Evolutionary conservation across 2,888 invertebrate species (phyloP), one percentile per base, ranked within the genome.

Genomic region (Poecilobothrus nobilitatus): DNA sequence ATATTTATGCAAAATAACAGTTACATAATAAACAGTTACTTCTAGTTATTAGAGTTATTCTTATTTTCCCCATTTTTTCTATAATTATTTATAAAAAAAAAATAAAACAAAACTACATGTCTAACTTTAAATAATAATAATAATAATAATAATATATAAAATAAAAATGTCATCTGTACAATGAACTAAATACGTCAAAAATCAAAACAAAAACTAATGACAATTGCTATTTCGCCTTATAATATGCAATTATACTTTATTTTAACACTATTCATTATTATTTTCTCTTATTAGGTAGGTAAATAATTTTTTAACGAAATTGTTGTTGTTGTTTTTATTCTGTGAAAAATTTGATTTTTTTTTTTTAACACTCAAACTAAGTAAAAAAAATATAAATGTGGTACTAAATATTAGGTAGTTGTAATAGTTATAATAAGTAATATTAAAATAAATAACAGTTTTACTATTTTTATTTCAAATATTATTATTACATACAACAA

Each of bases 211-310:
- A 44, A 53, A 53, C 53, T 53, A 53, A 53, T 53, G 53, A 18
- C 53, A 53, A 53, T 53, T 53, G 18, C 53, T 53, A n/a, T 53
- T 53, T 53, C 53, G 53, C 53, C 53, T 53, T 53, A 53, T 53
- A 18, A 53, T 53, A 53, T 53, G 18, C 53, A 53, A 53, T 53
- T 53, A 53, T 53, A n/a, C 53, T 53, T 53, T 12, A 18, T 12
- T 53, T 53, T 53, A 53, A 53, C 53, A 53, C 53, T 18, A 53
- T 18, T 53, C 9, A 41, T 41, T 41, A 41, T 41, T 6, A 12
- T 9, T 41, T 41, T 41, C 41, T 27, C 27, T 27, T 4, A 4
- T 27, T 27, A 27, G 5, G 27, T 27, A 27, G 5, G 27, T 4
- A 27, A 27, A 27, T 27, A 27, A 37, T 37, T 37, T 37, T 37